Evolutionary conservation across 2,113 vertebrate genomes (phyloP).

Genomic region (Gavia stellata): DNA sequence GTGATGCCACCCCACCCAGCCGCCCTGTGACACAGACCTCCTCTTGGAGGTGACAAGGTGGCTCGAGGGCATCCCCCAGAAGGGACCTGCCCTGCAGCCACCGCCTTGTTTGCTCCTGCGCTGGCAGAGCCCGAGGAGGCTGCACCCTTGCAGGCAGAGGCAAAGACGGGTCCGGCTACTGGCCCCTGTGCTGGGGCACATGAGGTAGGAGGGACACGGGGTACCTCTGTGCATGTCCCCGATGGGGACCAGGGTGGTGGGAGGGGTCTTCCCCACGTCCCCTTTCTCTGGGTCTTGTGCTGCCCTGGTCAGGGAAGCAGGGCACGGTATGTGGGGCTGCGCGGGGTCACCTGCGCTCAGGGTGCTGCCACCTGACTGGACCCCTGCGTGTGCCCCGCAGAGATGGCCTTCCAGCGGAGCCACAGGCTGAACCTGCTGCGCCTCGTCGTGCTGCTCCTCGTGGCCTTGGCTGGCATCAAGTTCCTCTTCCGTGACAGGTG

Average conservation of each 20-base stretch:
- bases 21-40: not conserved
- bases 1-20: not conserved
- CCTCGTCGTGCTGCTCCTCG: slow-evolving; percentile 42
- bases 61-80: not conserved
- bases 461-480: slow-evolving; percentile 57
- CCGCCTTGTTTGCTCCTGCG: not conserved
- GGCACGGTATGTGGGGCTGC: rapidly evolving
- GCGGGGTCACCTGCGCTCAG: not conserved
- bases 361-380: rapidly evolving
- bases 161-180: not conserved
- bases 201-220: not conserved
- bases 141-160: not conserved
- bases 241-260: not conserved
- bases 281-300: not conserved
- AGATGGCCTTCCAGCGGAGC: slow-evolving; percentile 55
- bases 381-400: not conserved
- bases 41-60: not conserved
- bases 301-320: not conserved
- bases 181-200: not conserved
- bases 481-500: slow-evolving; percentile 65
- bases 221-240: rapidly evolving
- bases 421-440: slow-evolving; percentile 62
- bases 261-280: not conserved
- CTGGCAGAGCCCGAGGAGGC: not conserved
- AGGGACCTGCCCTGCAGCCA: not conserved